phyloP scores from a whole-genome alignment of 1,140 invertebrate genomes.

The Agraylea sexmaculata region DNA sequence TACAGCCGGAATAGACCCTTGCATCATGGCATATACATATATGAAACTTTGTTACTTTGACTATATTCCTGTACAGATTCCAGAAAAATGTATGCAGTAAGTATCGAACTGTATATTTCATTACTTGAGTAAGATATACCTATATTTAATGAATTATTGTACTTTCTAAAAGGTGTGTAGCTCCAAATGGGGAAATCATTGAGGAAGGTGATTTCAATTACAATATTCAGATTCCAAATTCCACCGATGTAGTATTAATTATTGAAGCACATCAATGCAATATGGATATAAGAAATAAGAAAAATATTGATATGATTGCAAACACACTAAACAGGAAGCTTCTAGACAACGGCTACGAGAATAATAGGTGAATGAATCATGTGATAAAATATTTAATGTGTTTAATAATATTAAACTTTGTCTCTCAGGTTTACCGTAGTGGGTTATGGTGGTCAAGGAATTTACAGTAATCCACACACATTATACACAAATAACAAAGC shows the following conservation, averaged over 20 bases:
- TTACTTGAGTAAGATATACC: not conserved
- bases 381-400: not conserved
- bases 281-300: slow-evolving; percentile 45
- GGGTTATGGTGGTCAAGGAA: slow-evolving; percentile 63
- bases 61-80: slow-evolving; percentile 65
- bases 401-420: slow-evolving; percentile 1
- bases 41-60: slow-evolving; percentile 58
- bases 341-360: slow-evolving; percentile 42
- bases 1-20: slow-evolving; percentile 46
- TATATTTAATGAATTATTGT: slow-evolving; percentile 7
- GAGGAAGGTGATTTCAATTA: slow-evolving; percentile 58
- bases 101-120: slow-evolving; percentile 23
- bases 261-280: slow-evolving; percentile 80
- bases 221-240: slow-evolving; percentile 44
- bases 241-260: slow-evolving; percentile 77
- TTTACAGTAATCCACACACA: slow-evolving; percentile 55
- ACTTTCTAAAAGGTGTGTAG: slow-evolving; percentile 39
- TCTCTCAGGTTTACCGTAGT: slow-evolving; percentile 60
- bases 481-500: slow-evolving; percentile 54
- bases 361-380: slow-evolving; percentile 50
- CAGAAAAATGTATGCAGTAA: slow-evolving; percentile 65
- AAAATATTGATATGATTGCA: slow-evolving; percentile 55
- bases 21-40: slow-evolving; percentile 65
- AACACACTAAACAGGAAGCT: slow-evolving; percentile 56
- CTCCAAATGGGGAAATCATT: slow-evolving; percentile 50